Base-by-base conservation (phyloP, 1,140 invertebrate species). In the Cheumatopsyche charites region DNA sequence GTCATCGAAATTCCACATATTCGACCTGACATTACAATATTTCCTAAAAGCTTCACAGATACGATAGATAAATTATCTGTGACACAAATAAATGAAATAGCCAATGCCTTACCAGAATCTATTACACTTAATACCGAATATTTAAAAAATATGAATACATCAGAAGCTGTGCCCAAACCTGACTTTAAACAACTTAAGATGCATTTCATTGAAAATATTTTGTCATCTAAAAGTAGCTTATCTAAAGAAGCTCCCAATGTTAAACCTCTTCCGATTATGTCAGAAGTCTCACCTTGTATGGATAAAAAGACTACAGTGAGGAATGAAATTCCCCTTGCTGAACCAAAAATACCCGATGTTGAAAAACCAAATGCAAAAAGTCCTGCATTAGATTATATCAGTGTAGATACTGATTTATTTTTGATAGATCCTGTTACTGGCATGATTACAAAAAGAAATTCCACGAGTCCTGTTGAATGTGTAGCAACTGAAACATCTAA, bases 391-490 rank as follows among this genome's bases (percentile, higher is more conserved):
- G 74, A 75, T 65, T 75, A 67, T 68, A n/a, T 23, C 13, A 67
- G 70, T 63, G 62, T 73, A 0, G 68, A 75, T 69, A 75, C 74
- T 43, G 74, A 75, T 65, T 45, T 73, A 26, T 75, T 68, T 71
- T 66, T 75, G 25, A 75, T 75, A 19, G 74, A 75, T 75, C 74
- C 74, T 13, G 69, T 73, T 12, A 73, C 74, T 23, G 74, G 74
- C 47, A 68, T 69, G 43, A 73, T 75, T n/a, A 71, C 58, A 9
- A 63, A 75, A 71, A 67, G 74, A 47, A 42, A 66, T 49, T 23
- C 25, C 11, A 41, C 13, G 23, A 68, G 13, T 6, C 36, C 1
- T 3, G 47, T 55, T 9, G 13, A 45, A 43, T 47, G 25, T 47
- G 23, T 36, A 58, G 36, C 11, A 47, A 17, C 29, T 19, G 23